Evolutionary conservation across 2,113 vertebrate species (phyloP).

Genomic region (Tenrec ecaudatus): DNA sequence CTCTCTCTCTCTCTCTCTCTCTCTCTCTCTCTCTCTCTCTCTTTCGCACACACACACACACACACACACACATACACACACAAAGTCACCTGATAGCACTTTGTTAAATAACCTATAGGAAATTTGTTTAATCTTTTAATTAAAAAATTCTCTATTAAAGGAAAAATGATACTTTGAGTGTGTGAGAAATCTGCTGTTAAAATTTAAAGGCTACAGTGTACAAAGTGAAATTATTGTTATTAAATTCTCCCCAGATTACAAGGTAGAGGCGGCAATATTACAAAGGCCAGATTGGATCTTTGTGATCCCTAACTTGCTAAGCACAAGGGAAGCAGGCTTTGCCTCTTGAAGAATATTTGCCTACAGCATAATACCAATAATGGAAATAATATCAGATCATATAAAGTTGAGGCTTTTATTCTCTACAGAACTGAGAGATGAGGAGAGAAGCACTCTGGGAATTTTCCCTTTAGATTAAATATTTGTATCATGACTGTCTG

Average conservation of each 20-base stretch:
- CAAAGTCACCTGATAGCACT: not conserved
- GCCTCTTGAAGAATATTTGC: constrained; percentile 89
- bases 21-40: too few species aligned
- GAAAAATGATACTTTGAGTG: constrained; percentile 60
- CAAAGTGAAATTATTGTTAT: constrained; percentile 84
- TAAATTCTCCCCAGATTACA: constrained; percentile 87
- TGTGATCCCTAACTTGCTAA: constrained; percentile 72
- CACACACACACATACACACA: not conserved
- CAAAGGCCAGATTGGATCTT: constrained; percentile 78
- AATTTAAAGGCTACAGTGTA: constrained; percentile 80
- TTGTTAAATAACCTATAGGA: constrained; percentile 57
- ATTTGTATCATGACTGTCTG: constrained; percentile 89
- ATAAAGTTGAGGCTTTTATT: constrained; percentile 89
- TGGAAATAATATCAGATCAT: constrained; percentile 90
- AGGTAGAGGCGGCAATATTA: constrained; percentile 71
- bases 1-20: too few species aligned
- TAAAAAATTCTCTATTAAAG: constrained; percentile 60
- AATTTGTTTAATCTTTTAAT: constrained; percentile 72
- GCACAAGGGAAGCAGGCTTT: constrained; percentile 79
- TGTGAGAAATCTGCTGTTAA: constrained; percentile 81
- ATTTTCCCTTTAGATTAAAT: constrained; percentile 90
- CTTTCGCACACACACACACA: too few species aligned
- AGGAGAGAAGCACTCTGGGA: constrained; percentile 88
- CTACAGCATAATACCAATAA: constrained; percentile 89
- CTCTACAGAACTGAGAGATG: constrained; percentile 85